Conservation (phyloP, 2,797 vertebrate species). For the Ctenochaetus hawaiiensis region DNA sequence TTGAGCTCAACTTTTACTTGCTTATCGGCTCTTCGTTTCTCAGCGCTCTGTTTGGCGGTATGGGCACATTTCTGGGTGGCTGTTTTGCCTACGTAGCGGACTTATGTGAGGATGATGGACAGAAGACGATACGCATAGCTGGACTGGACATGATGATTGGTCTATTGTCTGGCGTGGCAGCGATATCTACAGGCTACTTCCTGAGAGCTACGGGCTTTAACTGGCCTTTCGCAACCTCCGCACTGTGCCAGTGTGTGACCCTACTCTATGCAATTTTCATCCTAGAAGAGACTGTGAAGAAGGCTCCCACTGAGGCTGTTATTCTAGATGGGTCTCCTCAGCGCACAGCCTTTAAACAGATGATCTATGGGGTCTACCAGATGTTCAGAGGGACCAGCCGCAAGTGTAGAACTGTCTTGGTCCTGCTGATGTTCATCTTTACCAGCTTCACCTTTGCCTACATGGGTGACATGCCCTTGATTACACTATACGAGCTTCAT, state of each 20-base stretch:
- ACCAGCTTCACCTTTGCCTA: slow-evolving; percentile 84
- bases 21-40: slow-evolving; percentile 86
- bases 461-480: slow-evolving; percentile 82
- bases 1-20: slow-evolving; percentile 88
- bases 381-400: slow-evolving; percentile 85
- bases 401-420: slow-evolving; percentile 79
- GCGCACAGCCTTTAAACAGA: slow-evolving; percentile 78
- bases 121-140: slow-evolving; percentile 93
- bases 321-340: slow-evolving; percentile 26
- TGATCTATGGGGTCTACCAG: slow-evolving; percentile 84
- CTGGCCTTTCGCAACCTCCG: slow-evolving; percentile 90
- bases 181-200: slow-evolving; percentile 92
- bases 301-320: slow-evolving; percentile 35
- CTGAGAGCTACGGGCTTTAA: slow-evolving; percentile 89
- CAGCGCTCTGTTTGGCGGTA: slow-evolving; percentile 90
- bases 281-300: slow-evolving; percentile 85
- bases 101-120: slow-evolving; percentile 84
- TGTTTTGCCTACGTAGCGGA: slow-evolving; percentile 94
- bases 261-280: slow-evolving; percentile 89
- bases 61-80: slow-evolving; percentile 91
- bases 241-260: slow-evolving; percentile 81
- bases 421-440: slow-evolving; percentile 87
- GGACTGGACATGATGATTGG: slow-evolving; percentile 93
- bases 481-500: slow-evolving; percentile 92
- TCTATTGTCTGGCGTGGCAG: slow-evolving; percentile 88